Evolutionary conservation across 1,140 invertebrate species (phyloP), one percentile per base, ranked within the genome.

Genomic region (Euura lappo): DNA sequence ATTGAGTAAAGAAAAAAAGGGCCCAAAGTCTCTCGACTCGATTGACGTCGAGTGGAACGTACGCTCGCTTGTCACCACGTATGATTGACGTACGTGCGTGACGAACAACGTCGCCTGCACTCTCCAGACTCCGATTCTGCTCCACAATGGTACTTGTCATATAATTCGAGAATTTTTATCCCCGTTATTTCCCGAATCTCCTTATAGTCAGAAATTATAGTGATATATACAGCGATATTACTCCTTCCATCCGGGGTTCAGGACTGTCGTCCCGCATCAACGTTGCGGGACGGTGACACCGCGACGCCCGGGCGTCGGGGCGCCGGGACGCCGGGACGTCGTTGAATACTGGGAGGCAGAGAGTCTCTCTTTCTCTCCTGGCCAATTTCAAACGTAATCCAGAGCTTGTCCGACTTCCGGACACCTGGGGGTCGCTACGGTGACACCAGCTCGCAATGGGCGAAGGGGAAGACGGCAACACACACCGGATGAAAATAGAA

Each of bases 191-290:
- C 28, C 28, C 28, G 28, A 28, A 28, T 28, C 28, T 28, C 28
- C 28, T 28, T 28, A 28, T 28, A 28, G 28, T 28, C 28, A 28
- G 28, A 28, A 28, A 28, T 28, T 28, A 28, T 28, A 28, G 28
- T 28, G 28, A 28, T 28, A 28, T 28, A 28, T 28, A 28, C 28
- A 28, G 28, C 28, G 28, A 28, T 28, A 28, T 28, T 28, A 28
- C 28, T 28, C 28, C 28, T 28, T 28, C 28, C 28, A 28, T 28
- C 51, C n/a, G 80, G 82, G 80, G 84, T 85, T 82, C 83, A 80
- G 83, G 78, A 82, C 65, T 79, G 82, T 84, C 84, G 84, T 77
- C 71, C 72, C 80, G 78, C 80, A 84, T 85, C 84, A 84, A 84
- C 74, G 80, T 79, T 71, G 77, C 74, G 79, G 80, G 72, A 79